These are phyloP conservation scores for Sarcophaga caerulescens DNA, from an alignment of 2,888 invertebrate genomes.

Conservation along the genomic window DNA sequence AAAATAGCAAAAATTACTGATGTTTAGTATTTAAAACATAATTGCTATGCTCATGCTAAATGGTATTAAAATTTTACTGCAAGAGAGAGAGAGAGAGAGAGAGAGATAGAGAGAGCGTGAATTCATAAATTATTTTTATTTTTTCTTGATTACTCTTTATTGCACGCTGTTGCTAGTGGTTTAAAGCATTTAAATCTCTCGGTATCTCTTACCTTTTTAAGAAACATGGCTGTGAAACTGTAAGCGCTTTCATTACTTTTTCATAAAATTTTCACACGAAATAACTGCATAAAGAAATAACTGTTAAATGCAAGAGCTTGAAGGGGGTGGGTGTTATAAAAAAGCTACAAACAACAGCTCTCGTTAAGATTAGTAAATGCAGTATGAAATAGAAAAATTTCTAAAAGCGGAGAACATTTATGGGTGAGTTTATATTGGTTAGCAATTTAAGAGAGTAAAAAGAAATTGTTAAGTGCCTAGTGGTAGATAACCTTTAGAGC, in stretches of 20 bases:
- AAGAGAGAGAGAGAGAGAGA: no score
- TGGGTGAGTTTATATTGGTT: background rate
- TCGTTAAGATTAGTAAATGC: background rate
- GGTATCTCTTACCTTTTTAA: no score
- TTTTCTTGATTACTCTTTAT: no score
- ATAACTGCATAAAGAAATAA: background rate
- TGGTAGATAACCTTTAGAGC: no score
- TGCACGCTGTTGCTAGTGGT: no score
- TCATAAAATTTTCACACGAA: constrained; percentile 50
- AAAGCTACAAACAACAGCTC: background rate
- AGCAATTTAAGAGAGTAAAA: background rate
- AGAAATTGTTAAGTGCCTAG: background rate
- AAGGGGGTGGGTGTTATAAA: background rate
- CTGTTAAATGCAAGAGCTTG: background rate
- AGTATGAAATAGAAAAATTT: background rate
- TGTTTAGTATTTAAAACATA: no score
- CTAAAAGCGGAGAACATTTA: background rate
- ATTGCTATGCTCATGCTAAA: no score
- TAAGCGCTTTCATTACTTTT: constrained; percentile 52
- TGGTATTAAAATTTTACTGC: no score
- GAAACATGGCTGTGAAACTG: background rate
- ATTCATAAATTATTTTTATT: no score
- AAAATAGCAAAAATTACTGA: no score
- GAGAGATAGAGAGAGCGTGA: no score
- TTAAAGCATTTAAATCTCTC: no score